phyloP scores from a whole-genome alignment of 2,797 vertebrate species.

The Catostomus latipinnis region DNA sequence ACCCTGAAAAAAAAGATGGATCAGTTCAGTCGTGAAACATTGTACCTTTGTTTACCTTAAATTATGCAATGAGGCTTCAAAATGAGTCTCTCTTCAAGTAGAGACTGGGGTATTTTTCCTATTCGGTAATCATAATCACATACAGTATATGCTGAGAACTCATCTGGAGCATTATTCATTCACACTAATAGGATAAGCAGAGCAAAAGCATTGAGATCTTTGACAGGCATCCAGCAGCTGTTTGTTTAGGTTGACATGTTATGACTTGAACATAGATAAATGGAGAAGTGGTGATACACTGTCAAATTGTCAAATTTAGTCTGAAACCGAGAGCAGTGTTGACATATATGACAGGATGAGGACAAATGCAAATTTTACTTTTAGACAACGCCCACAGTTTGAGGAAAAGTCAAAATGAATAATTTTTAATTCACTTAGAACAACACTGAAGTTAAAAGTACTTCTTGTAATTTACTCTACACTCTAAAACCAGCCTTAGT shows the following conservation, averaged over 20 bases:
- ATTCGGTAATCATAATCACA: constrained; percentile 25
- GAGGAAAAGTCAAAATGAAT: background rate
- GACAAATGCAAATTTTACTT: constrained; percentile 20
- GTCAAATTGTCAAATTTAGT: constrained; percentile 38
- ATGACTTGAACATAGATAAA: constrained; percentile 38
- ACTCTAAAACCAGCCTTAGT: too few relatives aligned
- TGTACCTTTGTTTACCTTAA: constrained; percentile 41
- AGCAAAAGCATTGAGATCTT: constrained; percentile 6
- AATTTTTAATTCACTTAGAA: background rate
- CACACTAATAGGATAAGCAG: constrained; percentile 30
- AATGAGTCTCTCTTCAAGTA: constrained; percentile 12
- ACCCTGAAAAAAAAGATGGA: constrained; percentile 73
- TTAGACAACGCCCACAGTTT: background rate
- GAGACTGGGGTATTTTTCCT: background rate
- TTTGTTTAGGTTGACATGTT: constrained; percentile 25
- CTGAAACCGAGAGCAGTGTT: constrained; percentile 3
- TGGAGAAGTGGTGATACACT: constrained; percentile 29
- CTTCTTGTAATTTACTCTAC: too few relatives aligned
- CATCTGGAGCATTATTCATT: constrained; percentile 28
- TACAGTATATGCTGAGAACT: constrained; percentile 1
- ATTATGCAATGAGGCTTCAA: constrained; percentile 31
- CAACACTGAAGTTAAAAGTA: background rate
- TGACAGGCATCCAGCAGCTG: constrained; percentile 16
- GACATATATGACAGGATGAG: background rate
- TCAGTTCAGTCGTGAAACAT: constrained; percentile 36